Conservation (phyloP, 2,797 vertebrate species). For the Sebastes diaconus region DNA sequence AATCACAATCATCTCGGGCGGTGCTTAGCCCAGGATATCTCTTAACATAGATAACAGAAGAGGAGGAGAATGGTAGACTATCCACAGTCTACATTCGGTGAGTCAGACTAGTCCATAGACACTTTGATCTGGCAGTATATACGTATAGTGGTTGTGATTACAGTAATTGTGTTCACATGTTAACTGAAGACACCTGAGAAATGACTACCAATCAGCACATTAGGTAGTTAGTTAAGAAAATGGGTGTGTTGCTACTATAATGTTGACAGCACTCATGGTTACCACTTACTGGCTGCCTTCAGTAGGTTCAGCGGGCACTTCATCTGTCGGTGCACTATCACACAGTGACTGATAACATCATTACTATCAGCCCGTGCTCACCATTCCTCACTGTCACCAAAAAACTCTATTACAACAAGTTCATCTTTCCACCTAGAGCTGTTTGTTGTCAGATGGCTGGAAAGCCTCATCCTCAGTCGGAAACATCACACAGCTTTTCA, state of each 20-base stretch:
- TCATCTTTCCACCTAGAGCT: conserved; percentile 47
- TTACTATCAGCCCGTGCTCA: conserved; percentile 44
- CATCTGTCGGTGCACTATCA: conserved; percentile 50
- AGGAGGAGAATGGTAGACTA: too few relatives aligned
- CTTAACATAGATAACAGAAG: too few relatives aligned
- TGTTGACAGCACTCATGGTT: conserved; percentile 13
- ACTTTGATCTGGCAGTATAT: background rate
- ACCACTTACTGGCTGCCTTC: background rate
- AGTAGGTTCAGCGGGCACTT: conserved; percentile 23
- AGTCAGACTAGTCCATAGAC: too few relatives aligned
- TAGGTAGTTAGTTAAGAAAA: background rate
- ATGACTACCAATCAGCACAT: background rate
- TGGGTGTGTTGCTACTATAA: background rate
- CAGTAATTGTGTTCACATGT: background rate
- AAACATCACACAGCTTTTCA: conserved; percentile 39
- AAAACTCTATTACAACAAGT: conserved; percentile 55
- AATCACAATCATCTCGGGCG: too few relatives aligned
- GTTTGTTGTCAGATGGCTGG: conserved; percentile 38
- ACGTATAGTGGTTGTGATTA: background rate
- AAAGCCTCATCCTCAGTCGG: background rate
- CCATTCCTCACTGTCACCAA: conserved; percentile 65
- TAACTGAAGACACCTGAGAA: background rate
- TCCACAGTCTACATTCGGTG: too few relatives aligned
- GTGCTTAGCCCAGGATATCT: too few relatives aligned
- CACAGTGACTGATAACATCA: conserved; percentile 71